These are phyloP conservation scores for Chaunax sp. DNA, from an alignment of 2,797 vertebrate genomes.

Conservation along the genomic window DNA sequence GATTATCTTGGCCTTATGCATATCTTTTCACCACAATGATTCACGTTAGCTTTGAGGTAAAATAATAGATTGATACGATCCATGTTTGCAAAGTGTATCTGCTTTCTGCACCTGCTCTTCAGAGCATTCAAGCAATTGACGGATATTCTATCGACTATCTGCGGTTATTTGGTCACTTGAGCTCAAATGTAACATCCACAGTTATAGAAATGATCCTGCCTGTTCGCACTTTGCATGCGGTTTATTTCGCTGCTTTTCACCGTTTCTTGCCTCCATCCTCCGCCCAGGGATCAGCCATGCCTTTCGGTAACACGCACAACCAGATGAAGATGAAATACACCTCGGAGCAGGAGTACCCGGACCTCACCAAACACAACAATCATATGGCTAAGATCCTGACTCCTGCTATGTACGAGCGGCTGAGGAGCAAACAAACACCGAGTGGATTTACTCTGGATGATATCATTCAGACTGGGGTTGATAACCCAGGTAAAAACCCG, in stretches of 20 bases:
- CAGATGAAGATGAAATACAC: slow-evolving; percentile 87
- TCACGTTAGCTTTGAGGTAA: not conserved
- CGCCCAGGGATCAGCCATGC: slow-evolving; percentile 88
- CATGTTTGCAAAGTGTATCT: not conserved
- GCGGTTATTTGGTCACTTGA: not conserved
- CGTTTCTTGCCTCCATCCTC: slow-evolving; percentile 1
- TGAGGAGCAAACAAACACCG: slow-evolving; percentile 89
- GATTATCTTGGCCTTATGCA: not conserved
- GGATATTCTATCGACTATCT: too few relatives aligned
- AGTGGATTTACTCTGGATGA: slow-evolving; percentile 96
- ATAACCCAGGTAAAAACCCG: slow-evolving; percentile 92
- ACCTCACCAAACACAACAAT: slow-evolving; percentile 94
- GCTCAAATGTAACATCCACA: not conserved
- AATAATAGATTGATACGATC: accelerated
- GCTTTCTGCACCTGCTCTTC: too few relatives aligned
- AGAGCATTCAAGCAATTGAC: too few relatives aligned
- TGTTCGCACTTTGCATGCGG: too few relatives aligned
- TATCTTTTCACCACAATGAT: not conserved
- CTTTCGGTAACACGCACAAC: slow-evolving; percentile 97
- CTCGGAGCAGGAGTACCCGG: slow-evolving; percentile 88
- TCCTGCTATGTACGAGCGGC: slow-evolving; percentile 85
- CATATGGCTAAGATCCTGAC: slow-evolving; percentile 95
- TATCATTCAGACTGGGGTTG: slow-evolving; percentile 94
- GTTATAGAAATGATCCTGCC: not conserved
- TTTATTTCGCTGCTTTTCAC: slow-evolving; percentile 3